Conservation (phyloP, 2,797 vertebrate species). For the Xenopus petersii region DNA sequence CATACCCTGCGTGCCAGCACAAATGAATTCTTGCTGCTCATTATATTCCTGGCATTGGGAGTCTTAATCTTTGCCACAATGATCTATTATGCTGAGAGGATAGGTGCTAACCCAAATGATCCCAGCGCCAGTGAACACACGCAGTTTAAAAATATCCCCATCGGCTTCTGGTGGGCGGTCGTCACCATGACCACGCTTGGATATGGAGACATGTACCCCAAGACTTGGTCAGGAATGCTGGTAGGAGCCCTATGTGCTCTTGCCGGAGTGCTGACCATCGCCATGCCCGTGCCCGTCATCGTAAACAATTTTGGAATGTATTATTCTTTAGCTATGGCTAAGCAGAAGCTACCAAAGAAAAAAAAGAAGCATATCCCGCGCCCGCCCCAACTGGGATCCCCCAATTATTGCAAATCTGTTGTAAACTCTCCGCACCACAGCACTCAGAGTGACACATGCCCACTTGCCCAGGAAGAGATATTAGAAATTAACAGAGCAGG, state of each 20-base stretch:
- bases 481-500: slow-evolving; percentile 99
- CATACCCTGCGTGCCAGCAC: slow-evolving; percentile 96
- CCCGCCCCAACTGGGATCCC: slow-evolving; percentile 94
- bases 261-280: slow-evolving; percentile 95
- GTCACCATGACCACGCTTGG: slow-evolving; percentile 99
- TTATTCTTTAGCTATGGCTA: slow-evolving; percentile 99
- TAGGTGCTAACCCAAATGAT: slow-evolving; percentile 96
- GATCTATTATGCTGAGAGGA: slow-evolving; percentile 99
- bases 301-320: slow-evolving; percentile 99
- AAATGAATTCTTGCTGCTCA: slow-evolving; percentile 97
- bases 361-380: slow-evolving; percentile 98
- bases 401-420: slow-evolving; percentile 98
- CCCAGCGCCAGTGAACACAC: slow-evolving; percentile 92
- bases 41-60: slow-evolving; percentile 97
- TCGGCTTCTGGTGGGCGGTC: slow-evolving; percentile 99
- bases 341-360: slow-evolving; percentile 99
- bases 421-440: slow-evolving; percentile 96
- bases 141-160: slow-evolving; percentile 99
- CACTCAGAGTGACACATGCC: slow-evolving; percentile 93
- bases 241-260: slow-evolving; percentile 95
- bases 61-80: slow-evolving; percentile 98
- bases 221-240: slow-evolving; percentile 97
- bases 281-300: slow-evolving; percentile 98
- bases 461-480: slow-evolving; percentile 93
- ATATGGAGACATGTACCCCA: slow-evolving; percentile 98